Evolutionary conservation across 2,797 vertebrate genomes (phyloP).

Genomic region (Gallirallus australis): DNA sequence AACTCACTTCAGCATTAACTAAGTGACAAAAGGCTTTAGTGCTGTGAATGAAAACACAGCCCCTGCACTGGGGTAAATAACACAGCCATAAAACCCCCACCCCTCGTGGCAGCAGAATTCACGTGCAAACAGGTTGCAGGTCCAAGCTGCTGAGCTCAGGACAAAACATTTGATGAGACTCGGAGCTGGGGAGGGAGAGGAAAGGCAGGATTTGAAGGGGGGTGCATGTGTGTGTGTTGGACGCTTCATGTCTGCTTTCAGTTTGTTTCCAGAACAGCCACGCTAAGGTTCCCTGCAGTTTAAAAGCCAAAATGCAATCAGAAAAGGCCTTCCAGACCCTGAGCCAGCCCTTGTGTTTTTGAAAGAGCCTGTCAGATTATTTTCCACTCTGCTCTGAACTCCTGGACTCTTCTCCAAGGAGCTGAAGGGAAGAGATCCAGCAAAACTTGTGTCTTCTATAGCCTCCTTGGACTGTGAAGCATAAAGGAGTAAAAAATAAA

Average conservation of each 20-base stretch:
- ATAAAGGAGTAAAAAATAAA: neutral
- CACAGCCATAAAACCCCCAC: neutral
- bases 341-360: neutral
- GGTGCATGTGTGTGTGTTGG: too few species aligned
- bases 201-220: neutral
- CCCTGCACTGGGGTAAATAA: neutral
- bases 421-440: neutral
- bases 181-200: neutral
- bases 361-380: neutral
- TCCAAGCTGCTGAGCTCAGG: neutral
- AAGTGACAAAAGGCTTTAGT: slow-evolving; percentile 40
- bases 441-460: neutral
- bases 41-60: neutral
- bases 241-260: neutral
- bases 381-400: neutral
- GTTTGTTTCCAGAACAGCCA: neutral
- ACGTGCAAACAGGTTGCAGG: neutral
- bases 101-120: neutral
- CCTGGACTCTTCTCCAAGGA: neutral
- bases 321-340: neutral
- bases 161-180: neutral
- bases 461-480: neutral
- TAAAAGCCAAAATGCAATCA: neutral
- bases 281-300: neutral
- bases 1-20: neutral